Conservation (phyloP, 1,140 invertebrate species). For the Vollenhovia emeryi region DNA sequence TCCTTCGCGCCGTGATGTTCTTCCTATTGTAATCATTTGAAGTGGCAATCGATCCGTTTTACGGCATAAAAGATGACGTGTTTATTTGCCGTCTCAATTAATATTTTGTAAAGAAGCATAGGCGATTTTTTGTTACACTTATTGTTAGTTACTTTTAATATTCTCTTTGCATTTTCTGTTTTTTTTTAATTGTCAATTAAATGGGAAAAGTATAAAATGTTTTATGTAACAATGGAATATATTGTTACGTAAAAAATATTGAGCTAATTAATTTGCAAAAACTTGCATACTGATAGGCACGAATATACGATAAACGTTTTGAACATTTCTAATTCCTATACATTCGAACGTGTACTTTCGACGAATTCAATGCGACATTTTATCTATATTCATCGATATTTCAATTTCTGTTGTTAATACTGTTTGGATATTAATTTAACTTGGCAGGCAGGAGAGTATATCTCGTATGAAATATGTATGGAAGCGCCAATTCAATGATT, state of each 20-base stretch:
- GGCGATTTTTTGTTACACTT: background rate
- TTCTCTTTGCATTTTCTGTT: background rate
- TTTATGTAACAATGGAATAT: background rate
- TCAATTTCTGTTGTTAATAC: constrained; percentile 12
- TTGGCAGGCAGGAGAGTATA: background rate
- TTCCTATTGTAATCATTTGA: constrained; percentile 38
- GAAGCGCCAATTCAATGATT: constrained; percentile 17
- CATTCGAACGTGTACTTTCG: background rate
- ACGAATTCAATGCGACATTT: constrained; percentile 1
- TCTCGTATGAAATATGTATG: constrained; percentile 16
- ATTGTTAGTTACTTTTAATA: background rate
- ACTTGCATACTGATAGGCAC: background rate
- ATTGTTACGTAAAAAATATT: background rate
- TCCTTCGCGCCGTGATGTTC: constrained; percentile 10
- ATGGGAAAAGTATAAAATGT: background rate
- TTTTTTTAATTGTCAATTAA: background rate
- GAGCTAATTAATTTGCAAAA: background rate
- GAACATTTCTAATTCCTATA: background rate
- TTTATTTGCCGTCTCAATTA: background rate
- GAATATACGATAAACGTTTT: background rate
- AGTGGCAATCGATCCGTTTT: background rate
- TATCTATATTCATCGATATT: background rate
- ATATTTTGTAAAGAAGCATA: background rate
- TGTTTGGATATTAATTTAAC: constrained; percentile 48
- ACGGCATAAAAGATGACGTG: background rate